phyloP scores from a whole-genome alignment of 2,113 vertebrate genomes.

The Cyanocitta stelleri region DNA sequence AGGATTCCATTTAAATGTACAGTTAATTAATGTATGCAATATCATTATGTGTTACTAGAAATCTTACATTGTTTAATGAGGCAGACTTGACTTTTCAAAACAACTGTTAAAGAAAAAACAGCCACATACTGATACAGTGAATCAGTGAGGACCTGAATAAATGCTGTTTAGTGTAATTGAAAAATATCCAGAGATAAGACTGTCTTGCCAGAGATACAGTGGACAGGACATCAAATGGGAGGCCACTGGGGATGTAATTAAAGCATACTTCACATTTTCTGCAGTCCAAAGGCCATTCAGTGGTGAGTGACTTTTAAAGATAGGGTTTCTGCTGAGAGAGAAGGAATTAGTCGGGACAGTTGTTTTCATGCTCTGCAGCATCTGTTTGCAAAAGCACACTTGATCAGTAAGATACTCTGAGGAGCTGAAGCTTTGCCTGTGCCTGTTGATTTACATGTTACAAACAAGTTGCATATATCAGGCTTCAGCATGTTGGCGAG shows the following conservation, averaged over 20 bases:
- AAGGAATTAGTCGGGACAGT: conserved; percentile 45
- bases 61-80: conserved; percentile 55
- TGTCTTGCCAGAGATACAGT: conserved; percentile 50
- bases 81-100: conserved; percentile 47
- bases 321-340: conserved; percentile 30
- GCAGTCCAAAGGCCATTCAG: conserved; percentile 29
- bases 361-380: conserved; percentile 47
- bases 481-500: neutral
- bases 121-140: neutral
- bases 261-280: conserved; percentile 63
- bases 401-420: neutral
- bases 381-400: conserved; percentile 28
- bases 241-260: conserved; percentile 50
- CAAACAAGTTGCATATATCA: neutral
- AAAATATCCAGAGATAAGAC: conserved; percentile 61
- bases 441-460: neutral
- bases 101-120: neutral
- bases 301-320: conserved; percentile 48
- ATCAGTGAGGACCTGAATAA: conserved; percentile 29
- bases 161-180: conserved; percentile 35
- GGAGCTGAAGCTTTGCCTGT: conserved; percentile 10
- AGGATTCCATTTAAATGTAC: conserved; percentile 43
- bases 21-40: conserved; percentile 55
- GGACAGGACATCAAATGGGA: conserved; percentile 48
- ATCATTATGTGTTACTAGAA: conserved; percentile 25